A percentile compares a stretch with the other conserved stretches of the same genome.
Evolutionary conservation across 2,888 invertebrate species (phyloP).

Genomic region (Hypomecis atomaria): DNA sequence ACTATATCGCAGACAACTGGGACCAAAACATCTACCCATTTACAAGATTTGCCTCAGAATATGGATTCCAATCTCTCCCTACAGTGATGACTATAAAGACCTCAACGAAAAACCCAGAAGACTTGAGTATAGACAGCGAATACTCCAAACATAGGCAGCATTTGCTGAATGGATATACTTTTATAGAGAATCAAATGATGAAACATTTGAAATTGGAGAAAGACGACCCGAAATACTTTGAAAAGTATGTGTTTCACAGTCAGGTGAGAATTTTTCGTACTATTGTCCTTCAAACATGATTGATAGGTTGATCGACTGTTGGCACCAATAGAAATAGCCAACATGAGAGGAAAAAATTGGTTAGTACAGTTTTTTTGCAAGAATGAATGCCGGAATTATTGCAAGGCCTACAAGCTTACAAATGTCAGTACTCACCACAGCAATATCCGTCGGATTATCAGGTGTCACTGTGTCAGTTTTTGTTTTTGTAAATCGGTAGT

Average conservation of each 20-base stretch:
- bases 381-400: no score
- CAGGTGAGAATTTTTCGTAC: conserved; percentile 86
- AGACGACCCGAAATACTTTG: conserved; percentile 83
- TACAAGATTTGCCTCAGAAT: conserved; percentile 97
- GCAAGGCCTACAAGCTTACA: no score
- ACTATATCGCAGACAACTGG: conserved; percentile 93
- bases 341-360: no score
- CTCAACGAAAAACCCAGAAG: conserved; percentile 79
- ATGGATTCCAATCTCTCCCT: conserved; percentile 96
- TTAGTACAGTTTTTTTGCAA: no score
- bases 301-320: neutral
- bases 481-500: no score
- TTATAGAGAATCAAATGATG: conserved; percentile 86
- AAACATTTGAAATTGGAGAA: conserved; percentile 86
- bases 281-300: neutral
- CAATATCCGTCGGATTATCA: no score
- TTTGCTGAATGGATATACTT: conserved; percentile 88
- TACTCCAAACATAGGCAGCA: conserved; percentile 94
- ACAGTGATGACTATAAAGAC: conserved; percentile 87
- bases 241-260: conserved; percentile 91
- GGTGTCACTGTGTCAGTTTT: no score
- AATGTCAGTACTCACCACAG: no score
- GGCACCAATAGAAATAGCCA: no score
- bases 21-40: conserved; percentile 89
- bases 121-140: conserved; percentile 82